Evolutionary conservation across 2,888 invertebrate species (phyloP).

Genomic region (Lasioglossum oenotherae): DNA sequence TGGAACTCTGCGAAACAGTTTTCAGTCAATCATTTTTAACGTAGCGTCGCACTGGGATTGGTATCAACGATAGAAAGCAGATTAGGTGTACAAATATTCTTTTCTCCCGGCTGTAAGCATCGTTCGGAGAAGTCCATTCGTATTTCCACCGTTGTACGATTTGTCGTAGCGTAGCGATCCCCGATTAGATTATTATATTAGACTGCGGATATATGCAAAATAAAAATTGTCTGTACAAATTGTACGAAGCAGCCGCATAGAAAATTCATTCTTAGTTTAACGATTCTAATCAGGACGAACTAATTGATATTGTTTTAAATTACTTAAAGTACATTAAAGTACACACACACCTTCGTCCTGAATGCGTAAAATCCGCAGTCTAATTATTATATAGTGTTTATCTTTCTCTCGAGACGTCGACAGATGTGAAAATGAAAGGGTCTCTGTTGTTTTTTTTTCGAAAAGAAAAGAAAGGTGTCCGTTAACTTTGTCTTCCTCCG

Average conservation of each 20-base stretch:
- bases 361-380: no score
- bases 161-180: conserved; percentile 43
- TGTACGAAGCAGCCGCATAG: no score
- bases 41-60: neutral
- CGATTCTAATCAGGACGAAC: no score
- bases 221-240: no score
- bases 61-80: neutral
- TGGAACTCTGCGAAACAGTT: neutral
- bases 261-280: no score
- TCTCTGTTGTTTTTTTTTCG: conserved; percentile 19
- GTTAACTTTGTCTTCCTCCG: conserved; percentile 53
- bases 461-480: conserved; percentile 11
- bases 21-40: neutral
- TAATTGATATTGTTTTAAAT: no score
- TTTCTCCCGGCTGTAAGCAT: neutral
- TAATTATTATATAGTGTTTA: neutral
- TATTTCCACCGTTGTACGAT: conserved; percentile 45
- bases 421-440: neutral
- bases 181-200: conserved; percentile 33
- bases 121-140: conserved; percentile 35
- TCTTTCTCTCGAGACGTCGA: conserved; percentile 29
- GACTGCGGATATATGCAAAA: no score
- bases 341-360: no score
- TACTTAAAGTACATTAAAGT: no score
- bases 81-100: neutral